Base-by-base conservation (phyloP, 1,140 invertebrate genomes). In the Leptestheria dahalacensis region DNA sequence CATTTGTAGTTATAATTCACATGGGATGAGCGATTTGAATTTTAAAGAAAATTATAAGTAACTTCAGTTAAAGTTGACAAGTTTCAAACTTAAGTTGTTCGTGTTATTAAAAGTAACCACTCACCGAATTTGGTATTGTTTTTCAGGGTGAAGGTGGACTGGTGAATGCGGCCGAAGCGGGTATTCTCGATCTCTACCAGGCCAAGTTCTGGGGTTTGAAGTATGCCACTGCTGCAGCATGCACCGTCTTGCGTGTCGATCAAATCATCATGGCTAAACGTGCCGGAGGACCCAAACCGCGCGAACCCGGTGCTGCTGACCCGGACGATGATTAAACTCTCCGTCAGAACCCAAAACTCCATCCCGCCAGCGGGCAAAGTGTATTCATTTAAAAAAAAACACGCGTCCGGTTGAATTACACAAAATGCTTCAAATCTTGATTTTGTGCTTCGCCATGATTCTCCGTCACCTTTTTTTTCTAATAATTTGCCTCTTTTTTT, bases 191-290 rank as follows among this genome's bases (percentile, higher is more conserved):
- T 78, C 75, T 93, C 1, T 97, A 83, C 69, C 68, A 88, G 26
- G 81, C 84, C 1, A 99, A 99, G 73, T 78, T 82, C 63, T 97
- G 94, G 91, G 94, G 82, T 3, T 71, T 99, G 21, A 95, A 97
- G 69, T 97, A 97, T 75, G 92, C 96, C 1, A 86, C 91, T 0
- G 81, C 86, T 64, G 91, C 91, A 12, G 92, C 94, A 1, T 82
- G 83, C 56, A 97, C 95, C 0, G 87, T 99, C 66, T 77, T 99
- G 3, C 85, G 88, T 72, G 90, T 99, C n/a, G 94, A 99, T 76
- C 86, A 97, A 74, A 97, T 99, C 61, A 97, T 99, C 60, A 97
- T 97, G 91, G 91, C 95, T 1, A 98, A 97, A 74, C 79, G 85
- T 68, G 92, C 93, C 20, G 94, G 94, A 59, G 94, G 94, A 53